Base-by-base conservation (phyloP, 2,888 invertebrate genomes). In the Diarsia dahlii region DNA sequence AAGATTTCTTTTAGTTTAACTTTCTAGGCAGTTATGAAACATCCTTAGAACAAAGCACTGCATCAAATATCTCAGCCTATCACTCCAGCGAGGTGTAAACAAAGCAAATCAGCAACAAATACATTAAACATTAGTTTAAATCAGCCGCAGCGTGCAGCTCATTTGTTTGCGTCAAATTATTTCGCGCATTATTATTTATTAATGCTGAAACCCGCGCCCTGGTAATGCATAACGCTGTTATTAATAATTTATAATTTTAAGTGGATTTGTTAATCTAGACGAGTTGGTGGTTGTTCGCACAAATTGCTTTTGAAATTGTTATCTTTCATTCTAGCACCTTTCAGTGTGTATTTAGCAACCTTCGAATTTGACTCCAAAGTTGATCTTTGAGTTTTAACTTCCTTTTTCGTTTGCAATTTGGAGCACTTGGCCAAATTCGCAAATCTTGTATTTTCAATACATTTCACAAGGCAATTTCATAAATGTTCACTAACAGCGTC, bases 141-240 rank as follows among this genome's bases (percentile, higher is more conserved):
- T 86, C 70, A 74, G 48, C 50, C 50, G 46, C 78, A 71, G 39
- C 71, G 52, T 76, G 70, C 78, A 71, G 64, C 48, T 68, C 78
- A 84, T 85, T 86, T 78, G 86, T 86, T 81, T 52, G 48, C 70
- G 81, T 85, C 85, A 78, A 81, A 86, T 85, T 73, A 86, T 85
- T 86, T 76, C 72, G 72, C 74, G 45, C 81, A 62, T 77, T 80
- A 84, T 83, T 84, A 80, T 80, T 84, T 74, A 80, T 83, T 50
- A 46, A 74, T 69, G 71, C 52, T 69, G 62, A 23, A 83, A 72
- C 70, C 64, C 52, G 18, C 18, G 58, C 76, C 52, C 67, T 71
- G 71, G 74, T 50, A 79, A 60, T 74, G 52, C 56, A 63, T 63
- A 76, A 39, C 50, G 52, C 23, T 48, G 46, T 60, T 62, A 67